These are phyloP conservation scores for Listronotus bonariensis DNA, from an alignment of 1,140 invertebrate genomes.

Conservation along the genomic window DNA sequence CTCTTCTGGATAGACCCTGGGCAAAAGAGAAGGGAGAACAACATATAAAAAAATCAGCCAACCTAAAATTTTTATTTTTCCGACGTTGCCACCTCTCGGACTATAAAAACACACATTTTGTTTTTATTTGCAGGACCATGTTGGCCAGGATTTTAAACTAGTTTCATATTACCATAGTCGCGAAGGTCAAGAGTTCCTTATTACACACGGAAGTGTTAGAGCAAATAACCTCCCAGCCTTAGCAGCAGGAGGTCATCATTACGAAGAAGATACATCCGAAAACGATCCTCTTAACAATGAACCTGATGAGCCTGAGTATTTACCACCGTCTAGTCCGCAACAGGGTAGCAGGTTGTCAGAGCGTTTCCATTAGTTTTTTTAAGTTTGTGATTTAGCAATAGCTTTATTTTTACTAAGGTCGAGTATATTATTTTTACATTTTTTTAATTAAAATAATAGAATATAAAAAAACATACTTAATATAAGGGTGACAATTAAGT, in stretches of 20 bases:
- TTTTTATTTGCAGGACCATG: conserved; percentile 58
- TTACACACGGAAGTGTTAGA: conserved; percentile 39
- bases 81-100: no score
- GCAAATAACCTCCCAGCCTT: conserved; percentile 47
- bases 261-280: background rate
- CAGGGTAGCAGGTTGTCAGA: conserved; percentile 15
- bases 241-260: background rate
- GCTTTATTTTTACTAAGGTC: no score
- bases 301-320: conserved; percentile 7
- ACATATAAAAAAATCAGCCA: no score
- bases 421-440: no score
- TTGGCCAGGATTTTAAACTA: conserved; percentile 66
- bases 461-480: no score
- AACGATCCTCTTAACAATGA: conserved; percentile 4
- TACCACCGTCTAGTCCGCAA: conserved; percentile 18
- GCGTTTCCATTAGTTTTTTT: conserved; percentile 11
- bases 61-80: no score
- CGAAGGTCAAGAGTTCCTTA: conserved; percentile 61
- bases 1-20: no score
- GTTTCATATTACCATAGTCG: conserved; percentile 79
- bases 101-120: no score
- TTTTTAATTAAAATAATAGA: no score
- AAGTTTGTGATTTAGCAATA: background rate
- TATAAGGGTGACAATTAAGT: no score
- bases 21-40: no score